These are phyloP conservation scores for Epizoanthus stellaris DNA, from an alignment of 92 coral and sea anemone genomes.

Conservation along the genomic window DNA sequence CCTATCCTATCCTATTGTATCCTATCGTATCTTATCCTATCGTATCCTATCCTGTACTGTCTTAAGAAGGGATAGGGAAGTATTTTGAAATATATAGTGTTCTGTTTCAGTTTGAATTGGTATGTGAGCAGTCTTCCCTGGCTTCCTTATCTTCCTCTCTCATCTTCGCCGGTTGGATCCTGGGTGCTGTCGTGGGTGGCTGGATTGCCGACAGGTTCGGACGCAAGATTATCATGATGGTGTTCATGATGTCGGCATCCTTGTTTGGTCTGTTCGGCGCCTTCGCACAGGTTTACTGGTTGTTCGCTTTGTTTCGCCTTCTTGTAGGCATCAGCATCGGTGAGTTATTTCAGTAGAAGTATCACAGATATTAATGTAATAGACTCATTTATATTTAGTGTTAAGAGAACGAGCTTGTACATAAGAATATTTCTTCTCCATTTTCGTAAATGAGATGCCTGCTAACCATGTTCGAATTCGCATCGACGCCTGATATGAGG, in stretches of 20 bases:
- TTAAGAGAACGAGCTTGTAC: too few species aligned
- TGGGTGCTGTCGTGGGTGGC: background rate
- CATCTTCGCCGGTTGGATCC: constrained; percentile 17
- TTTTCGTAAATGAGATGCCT: too few species aligned
- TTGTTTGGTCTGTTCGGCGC: constrained; percentile 18
- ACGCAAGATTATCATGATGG: constrained; percentile 23
- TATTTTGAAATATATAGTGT: background rate
- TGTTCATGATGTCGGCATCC: background rate
- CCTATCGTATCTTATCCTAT: too few species aligned
- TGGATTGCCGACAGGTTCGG: constrained; percentile 27
- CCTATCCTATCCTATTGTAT: too few species aligned
- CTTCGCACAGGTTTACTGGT: constrained; percentile 7
- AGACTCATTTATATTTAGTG: too few species aligned
- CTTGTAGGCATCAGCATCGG: constrained; percentile 13
- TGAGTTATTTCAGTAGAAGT: background rate
- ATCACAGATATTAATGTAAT: too few species aligned
- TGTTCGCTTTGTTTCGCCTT: constrained; percentile 22
- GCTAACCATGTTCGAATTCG: too few species aligned
- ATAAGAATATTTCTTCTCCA: too few species aligned
- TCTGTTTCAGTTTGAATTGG: constrained; percentile 13
- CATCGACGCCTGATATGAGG: too few species aligned
- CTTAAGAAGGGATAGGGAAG: background rate
- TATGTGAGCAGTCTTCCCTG: constrained; percentile 16
- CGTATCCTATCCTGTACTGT: too few species aligned
- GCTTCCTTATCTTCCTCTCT: constrained; percentile 8